Percentiles rank a stretch among this genome's conserved stretches.
phyloP scores from a whole-genome alignment of 2,888 invertebrate species.

The Empis stercorea region DNA sequence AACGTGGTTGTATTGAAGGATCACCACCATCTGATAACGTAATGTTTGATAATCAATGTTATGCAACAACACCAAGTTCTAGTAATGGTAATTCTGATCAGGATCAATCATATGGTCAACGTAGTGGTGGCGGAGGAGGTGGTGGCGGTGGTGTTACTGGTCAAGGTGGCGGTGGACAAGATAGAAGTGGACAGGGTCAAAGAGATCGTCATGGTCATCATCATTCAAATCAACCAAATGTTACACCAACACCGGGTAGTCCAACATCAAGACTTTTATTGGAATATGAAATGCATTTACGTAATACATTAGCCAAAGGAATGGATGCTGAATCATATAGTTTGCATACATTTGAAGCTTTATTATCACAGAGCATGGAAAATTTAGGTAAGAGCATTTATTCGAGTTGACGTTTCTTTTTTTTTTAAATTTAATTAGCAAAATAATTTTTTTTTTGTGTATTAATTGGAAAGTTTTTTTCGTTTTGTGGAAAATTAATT shows the following conservation, averaged over 20 bases:
- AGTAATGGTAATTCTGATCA: conserved; percentile 87
- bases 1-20: conserved; percentile 41
- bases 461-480: not conserved
- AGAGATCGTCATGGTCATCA: conserved; percentile 45
- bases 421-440: too few species aligned
- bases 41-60: conserved; percentile 90
- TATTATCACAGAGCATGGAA: conserved; percentile 89
- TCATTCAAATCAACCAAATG: conserved; percentile 52
- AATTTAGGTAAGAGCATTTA: conserved; percentile 67
- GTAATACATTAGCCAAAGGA: conserved; percentile 85
- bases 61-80: conserved; percentile 87
- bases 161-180: conserved; percentile 11
- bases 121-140: conserved; percentile 26
- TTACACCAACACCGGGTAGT: conserved; percentile 66
- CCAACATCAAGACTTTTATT: conserved; percentile 72
- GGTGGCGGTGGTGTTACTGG: conserved; percentile 18
- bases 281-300: conserved; percentile 87
- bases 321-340: conserved; percentile 94
- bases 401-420: too few species aligned
- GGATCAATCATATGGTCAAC: conserved; percentile 55
- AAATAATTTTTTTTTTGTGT: not conserved
- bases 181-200: conserved; percentile 6
- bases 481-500: not conserved
- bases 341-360: conserved; percentile 83
- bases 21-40: conserved; percentile 89